Base-by-base conservation (phyloP, 2,888 invertebrate species). In the Ophraella communa region DNA sequence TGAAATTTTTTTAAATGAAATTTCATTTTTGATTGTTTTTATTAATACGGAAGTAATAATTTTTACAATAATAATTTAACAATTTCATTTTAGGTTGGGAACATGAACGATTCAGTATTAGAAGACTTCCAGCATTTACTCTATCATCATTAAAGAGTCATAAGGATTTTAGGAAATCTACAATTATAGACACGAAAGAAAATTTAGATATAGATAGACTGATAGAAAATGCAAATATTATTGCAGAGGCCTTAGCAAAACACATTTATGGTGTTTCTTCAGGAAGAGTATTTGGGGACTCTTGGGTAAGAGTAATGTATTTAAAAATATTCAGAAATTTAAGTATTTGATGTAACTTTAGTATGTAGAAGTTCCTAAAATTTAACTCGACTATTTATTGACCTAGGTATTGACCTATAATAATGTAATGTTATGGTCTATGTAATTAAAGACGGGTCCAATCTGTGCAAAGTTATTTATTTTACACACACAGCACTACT, bases 51-150 rank as follows among this genome's bases (percentile, higher is more conserved):
- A 7, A 10, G 30, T 30, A 30, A 30, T 10, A 10, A 10, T 30
- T 30, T 30, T 33, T 33, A 4, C 10, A 33, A 33, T 4, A 8
- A 33, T 4, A 33, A 11, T 33, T 11, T 33, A 11, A n/a, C 10
- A 3, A 27, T 27, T 27, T 27, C 27, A 27, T 27, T 51, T 51
- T 14, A 17, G 93, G 96, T 0, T 99, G 98, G 98, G 97, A 98
- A 77, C 98, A 99, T 78, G 98, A 99, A 82, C 85, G 95, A 71
- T 98, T 93, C 83, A 96, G 96, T 80, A 95, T 98, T 73, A 87
- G 94, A 69, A 86, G 96, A 69, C 87, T 97, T 76, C 91, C 96
- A 0, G 96, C 96, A 0, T 94, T 97, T 78, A 98, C 98, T 0
- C 76, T 98, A 3, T 97, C 97, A 1, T 87, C 91, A 1, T 80